Base-by-base conservation (phyloP, 2,113 vertebrate species). In the Periophthalmus modestus region DNA sequence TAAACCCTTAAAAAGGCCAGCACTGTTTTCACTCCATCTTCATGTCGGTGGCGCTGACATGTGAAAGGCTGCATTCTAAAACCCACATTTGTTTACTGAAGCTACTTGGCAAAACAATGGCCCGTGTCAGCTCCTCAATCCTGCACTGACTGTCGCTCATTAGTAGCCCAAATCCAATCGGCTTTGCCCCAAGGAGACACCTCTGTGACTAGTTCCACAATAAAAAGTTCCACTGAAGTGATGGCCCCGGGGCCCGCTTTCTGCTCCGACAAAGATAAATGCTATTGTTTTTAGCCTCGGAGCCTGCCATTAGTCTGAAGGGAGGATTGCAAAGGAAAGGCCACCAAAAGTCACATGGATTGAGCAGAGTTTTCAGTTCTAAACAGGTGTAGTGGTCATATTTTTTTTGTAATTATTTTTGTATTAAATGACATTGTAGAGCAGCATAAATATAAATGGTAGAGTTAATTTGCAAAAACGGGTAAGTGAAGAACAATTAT, bases 361-460 rank as follows among this genome's bases (percentile, higher is more conserved):
- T 65, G 1, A 89, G 88, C 77, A 74, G 70, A 61, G 70, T 14
- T 13, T 48, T n/a, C 48, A 62, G 0, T 79, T 74, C 78, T 76
- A 83, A 81, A 65, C 76, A 86, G 75, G 80, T 80, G 85, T 85
- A 88, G 87, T 90, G n/a, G n/a, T n/a, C 89, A 82, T 82, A 74
- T 80, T 52, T 72, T 39, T 10, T 43, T n/a, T n/a, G 7, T 43
- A 10, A 10, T 43, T 43, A 1, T 72, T 61, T 65, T 80, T n/a
- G 9, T 57, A 10, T 57, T 23, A 23, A 57, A 52, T 48, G 46
- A 14, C 46, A 48, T 28, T 28, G 28, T 3, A 28, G 28, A 28
- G 2, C 2, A 28, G 50, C 16, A 18, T 5, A 15, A 18, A n/a
- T n/a, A n/a, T 5, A 15, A 0, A 50, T 16, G 12, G 47, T 2